phyloP scores from a whole-genome alignment of 2,888 invertebrate genomes.

The Apodemia zela region DNA sequence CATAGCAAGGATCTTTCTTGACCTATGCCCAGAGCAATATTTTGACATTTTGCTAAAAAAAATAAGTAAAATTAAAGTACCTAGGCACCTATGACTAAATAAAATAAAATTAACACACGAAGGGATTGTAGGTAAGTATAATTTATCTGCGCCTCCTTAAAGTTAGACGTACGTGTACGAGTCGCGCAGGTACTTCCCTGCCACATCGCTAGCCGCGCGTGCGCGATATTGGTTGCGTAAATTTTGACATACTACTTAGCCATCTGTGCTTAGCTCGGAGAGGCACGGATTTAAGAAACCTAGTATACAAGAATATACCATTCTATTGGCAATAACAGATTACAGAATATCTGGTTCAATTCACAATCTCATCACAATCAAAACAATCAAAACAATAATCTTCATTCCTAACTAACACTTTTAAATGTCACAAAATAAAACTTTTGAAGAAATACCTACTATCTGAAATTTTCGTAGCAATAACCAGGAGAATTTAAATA shows the following conservation, averaged over 20 bases:
- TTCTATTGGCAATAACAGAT: no score
- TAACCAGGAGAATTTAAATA: conserved; percentile 1
- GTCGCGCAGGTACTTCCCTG: conserved; percentile 11
- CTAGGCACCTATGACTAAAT: conserved; percentile 13
- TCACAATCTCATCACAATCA: no score
- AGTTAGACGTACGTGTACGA: conserved; percentile 15
- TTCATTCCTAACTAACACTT: no score
- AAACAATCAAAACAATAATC: no score
- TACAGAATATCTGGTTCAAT: no score
- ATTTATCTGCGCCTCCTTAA: neutral
- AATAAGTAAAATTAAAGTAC: conserved; percentile 7
- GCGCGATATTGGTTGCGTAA: conserved; percentile 16
- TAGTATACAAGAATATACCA: neutral
- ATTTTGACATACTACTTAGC: conserved; percentile 14
- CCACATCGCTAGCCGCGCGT: conserved; percentile 10
- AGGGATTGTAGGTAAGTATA: neutral
- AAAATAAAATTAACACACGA: conserved; percentile 15
- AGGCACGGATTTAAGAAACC: neutral
- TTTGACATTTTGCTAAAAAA: conserved; percentile 6
- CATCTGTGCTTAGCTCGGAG: neutral
- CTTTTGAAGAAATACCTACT: conserved; percentile 3
- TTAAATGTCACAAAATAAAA: neutral
- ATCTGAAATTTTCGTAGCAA: neutral
- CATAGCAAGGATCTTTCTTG: neutral
- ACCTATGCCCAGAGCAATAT: neutral